Percentiles rank a stretch among this genome's conserved stretches.
These are phyloP conservation scores for Ennomos quercinarius DNA, from an alignment of 2,888 invertebrate genomes.

Conservation along the genomic window DNA sequence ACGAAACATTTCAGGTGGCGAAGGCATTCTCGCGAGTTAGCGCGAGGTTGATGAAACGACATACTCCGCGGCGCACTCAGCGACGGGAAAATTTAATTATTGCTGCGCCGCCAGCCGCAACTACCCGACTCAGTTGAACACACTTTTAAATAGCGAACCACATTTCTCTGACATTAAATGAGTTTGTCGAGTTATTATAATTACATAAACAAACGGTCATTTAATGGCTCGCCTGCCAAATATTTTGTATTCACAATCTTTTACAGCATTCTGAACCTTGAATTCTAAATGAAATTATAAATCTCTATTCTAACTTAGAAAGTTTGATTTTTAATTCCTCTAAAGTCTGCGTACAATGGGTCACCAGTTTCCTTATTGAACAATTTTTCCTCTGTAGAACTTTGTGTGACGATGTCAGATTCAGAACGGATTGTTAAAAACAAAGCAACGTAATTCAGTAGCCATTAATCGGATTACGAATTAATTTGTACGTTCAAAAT, in stretches of 20 bases:
- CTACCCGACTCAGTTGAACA: conserved; percentile 71
- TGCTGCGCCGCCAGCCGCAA: conserved; percentile 62
- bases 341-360: too few species aligned
- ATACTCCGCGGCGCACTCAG: conserved; percentile 65
- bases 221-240: conserved; percentile 28
- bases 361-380: too few species aligned
- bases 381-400: too few species aligned
- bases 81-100: conserved; percentile 81
- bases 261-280: conserved; percentile 23
- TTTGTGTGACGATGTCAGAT: conserved; percentile 1
- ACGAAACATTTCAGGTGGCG: conserved; percentile 80
- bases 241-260: conserved; percentile 33
- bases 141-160: conserved; percentile 75
- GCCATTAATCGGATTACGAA: conserved; percentile 35
- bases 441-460: conserved; percentile 13
- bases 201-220: conserved; percentile 54
- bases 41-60: conserved; percentile 77
- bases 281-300: background rate
- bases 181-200: conserved; percentile 73
- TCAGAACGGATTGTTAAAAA: conserved; percentile 8
- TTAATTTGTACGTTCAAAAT: conserved; percentile 37
- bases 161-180: conserved; percentile 74
- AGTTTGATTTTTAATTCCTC: too few species aligned
- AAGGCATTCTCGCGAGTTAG: conserved; percentile 67
- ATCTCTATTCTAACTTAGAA: too few species aligned